These are phyloP conservation scores for Nymphalis urticae DNA, from an alignment of 2,888 invertebrate genomes.

Conservation along the genomic window DNA sequence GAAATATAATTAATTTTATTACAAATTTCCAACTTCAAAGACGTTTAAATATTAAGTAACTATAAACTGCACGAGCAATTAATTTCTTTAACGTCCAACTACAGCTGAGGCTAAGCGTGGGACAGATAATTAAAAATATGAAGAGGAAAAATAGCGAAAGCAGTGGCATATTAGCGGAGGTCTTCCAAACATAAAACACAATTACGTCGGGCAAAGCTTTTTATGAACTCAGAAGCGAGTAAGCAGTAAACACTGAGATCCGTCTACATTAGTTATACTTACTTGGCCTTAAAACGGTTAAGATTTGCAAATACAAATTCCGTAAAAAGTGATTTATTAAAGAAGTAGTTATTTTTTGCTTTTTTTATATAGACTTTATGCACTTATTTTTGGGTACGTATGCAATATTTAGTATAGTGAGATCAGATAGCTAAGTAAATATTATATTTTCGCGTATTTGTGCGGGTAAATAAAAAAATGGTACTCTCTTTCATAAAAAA, in stretches of 20 bases:
- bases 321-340: no score
- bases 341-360: no score
- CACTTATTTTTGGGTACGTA: no score
- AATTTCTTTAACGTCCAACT: conserved; percentile 15
- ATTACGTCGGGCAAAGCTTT: conserved; percentile 33
- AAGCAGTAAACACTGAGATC: conserved; percentile 8
- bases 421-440: no score
- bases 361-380: no score
- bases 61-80: conserved; percentile 10
- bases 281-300: conserved; percentile 5
- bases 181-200: conserved; percentile 31
- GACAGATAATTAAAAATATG: conserved; percentile 23
- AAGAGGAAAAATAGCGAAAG: conserved; percentile 14
- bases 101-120: conserved; percentile 7
- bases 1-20: no score
- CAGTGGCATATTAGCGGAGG: conserved; percentile 24
- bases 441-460: no score
- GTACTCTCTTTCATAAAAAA: no score
- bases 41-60: neutral
- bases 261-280: conserved; percentile 7
- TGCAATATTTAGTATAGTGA: no score
- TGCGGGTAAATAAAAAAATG: no score
- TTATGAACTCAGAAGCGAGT: conserved; percentile 18
- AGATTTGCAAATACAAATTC: neutral
- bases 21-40: conserved; percentile 2